Evolutionary conservation across 2,888 invertebrate genomes (phyloP).

Genomic region (Zele albiditarsus): DNA sequence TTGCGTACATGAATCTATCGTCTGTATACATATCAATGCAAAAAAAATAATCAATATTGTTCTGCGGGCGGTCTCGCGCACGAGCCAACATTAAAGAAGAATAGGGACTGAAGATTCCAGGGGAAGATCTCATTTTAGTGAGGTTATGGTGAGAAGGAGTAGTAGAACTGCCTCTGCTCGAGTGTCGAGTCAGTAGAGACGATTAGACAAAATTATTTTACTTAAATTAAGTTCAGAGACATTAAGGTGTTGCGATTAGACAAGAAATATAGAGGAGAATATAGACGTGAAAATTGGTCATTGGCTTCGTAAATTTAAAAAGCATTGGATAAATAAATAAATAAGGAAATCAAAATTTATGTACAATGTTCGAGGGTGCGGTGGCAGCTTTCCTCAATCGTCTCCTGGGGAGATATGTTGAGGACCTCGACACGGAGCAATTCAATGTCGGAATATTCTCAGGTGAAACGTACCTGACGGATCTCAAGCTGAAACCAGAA

Average conservation of each 20-base stretch:
- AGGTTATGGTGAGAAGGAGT: conserved; percentile 25
- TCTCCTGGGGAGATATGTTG: conserved; percentile 86
- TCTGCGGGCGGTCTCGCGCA: conserved; percentile 31
- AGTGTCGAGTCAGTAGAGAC: neutral
- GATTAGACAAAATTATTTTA: neutral
- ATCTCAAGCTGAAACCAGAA: conserved; percentile 85
- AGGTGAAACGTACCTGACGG: conserved; percentile 85
- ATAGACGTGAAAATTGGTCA: neutral
- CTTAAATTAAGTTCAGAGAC: neutral
- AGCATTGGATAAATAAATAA: neutral
- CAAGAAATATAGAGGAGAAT: neutral
- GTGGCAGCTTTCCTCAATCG: conserved; percentile 87
- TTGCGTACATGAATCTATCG: conserved; percentile 30
- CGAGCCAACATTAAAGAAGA: conserved; percentile 5
- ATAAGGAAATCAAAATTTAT: neutral
- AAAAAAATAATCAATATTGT: conserved; percentile 34
- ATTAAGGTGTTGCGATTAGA: neutral
- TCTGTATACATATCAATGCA: conserved; percentile 18
- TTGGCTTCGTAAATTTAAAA: neutral
- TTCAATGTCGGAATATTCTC: conserved; percentile 89
- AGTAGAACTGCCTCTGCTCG: conserved; percentile 3
- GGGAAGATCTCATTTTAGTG: conserved; percentile 16
- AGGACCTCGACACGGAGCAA: conserved; percentile 88
- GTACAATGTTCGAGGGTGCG: conserved; percentile 83
- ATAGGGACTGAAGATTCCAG: neutral